A percentile compares a stretch with the other conserved stretches of the same genome.
Evolutionary conservation across 2,113 vertebrate species (phyloP).

Genomic region (Rattus norvegicus): DNA sequence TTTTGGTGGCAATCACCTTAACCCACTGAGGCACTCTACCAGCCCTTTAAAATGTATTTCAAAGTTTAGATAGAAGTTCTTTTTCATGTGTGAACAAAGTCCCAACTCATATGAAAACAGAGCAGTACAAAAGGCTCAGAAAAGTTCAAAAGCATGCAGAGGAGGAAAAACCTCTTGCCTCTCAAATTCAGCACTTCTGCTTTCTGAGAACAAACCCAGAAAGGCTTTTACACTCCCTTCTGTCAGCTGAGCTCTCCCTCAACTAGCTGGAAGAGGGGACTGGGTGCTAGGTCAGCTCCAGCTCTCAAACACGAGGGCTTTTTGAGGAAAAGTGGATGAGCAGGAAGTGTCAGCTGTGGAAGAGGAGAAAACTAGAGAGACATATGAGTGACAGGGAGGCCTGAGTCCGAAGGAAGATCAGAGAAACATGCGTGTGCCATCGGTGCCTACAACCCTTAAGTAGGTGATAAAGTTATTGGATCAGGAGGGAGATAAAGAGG

Average conservation of each 20-base stretch:
- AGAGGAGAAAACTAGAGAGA: neutral
- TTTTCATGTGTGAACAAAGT: neutral
- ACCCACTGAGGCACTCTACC: neutral
- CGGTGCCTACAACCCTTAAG: neutral
- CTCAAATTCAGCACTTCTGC: neutral
- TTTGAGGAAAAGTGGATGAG: neutral
- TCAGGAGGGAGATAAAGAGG: neutral
- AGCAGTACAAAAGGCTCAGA: neutral
- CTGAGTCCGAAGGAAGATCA: neutral
- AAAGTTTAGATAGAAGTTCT: neutral
- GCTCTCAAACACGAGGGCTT: neutral
- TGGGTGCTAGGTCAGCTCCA: neutral
- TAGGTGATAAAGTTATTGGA: neutral
- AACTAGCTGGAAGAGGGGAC: neutral
- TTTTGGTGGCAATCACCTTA: neutral
- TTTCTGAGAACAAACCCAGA: neutral
- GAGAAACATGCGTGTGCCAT: neutral
- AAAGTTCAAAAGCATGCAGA: neutral
- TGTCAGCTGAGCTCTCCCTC: neutral
- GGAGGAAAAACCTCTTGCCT: neutral
- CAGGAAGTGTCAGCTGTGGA: neutral
- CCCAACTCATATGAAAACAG: constrained; percentile 3
- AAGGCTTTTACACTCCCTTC: neutral
- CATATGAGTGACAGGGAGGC: neutral
- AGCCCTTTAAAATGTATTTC: neutral